A percentile compares a stretch with the other conserved stretches of the same genome.
phyloP scores from a whole-genome alignment of 2,113 vertebrate genomes.

The Gila orcuttii region DNA sequence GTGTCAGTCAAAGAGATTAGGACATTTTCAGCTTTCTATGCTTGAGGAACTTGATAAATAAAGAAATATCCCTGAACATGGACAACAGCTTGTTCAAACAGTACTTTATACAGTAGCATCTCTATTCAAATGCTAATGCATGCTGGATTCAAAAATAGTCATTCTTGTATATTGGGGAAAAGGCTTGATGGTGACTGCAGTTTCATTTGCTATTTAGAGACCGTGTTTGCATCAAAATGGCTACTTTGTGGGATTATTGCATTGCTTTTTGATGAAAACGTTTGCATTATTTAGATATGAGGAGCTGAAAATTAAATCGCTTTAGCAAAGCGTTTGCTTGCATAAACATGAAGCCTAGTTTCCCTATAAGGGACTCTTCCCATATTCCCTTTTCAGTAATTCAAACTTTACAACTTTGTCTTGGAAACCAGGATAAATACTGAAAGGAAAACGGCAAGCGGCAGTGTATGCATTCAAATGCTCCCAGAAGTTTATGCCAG shows the following conservation, averaged over 20 bases:
- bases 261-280: conserved; percentile 14
- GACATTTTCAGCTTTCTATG: neutral
- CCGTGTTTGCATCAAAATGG: neutral
- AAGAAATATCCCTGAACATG: conserved; percentile 26
- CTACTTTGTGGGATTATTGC: conserved; percentile 30
- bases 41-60: conserved; percentile 18
- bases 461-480: neutral
- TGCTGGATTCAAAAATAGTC: conserved; percentile 6
- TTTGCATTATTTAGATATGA: conserved; percentile 8
- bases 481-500: neutral
- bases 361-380: neutral
- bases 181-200: neutral
- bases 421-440: conserved; percentile 9
- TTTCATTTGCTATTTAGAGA: conserved; percentile 30
- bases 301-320: conserved; percentile 19
- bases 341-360: conserved; percentile 35
- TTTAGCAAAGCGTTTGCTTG: conserved; percentile 11
- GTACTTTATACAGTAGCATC: conserved; percentile 7
- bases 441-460: neutral
- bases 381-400: neutral
- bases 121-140: conserved; percentile 50
- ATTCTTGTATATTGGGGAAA: conserved; percentile 7
- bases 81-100: conserved; percentile 27
- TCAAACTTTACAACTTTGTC: neutral
- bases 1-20: conserved; percentile 12